These are phyloP conservation scores for Pterophyllum scalare DNA, from an alignment of 2,113 vertebrate species.

Conservation along the genomic window DNA sequence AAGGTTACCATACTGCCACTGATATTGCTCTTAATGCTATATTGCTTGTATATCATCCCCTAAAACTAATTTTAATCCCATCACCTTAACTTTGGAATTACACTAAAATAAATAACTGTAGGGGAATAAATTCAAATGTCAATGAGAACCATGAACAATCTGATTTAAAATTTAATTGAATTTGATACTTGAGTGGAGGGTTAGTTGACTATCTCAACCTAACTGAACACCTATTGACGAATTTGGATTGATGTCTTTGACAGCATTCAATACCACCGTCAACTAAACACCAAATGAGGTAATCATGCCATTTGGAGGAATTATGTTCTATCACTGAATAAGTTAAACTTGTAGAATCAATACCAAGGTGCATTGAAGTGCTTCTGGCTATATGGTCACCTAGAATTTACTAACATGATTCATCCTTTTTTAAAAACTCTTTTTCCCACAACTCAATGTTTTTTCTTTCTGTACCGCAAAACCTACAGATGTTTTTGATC, in stretches of 20 bases:
- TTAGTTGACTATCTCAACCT: background rate
- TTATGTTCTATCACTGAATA: background rate
- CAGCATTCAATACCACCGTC: background rate
- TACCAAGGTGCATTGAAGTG: background rate
- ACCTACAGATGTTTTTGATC: conserved; percentile 70
- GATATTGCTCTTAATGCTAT: conserved; percentile 1
- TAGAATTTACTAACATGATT: background rate
- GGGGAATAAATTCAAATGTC: background rate
- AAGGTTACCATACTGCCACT: background rate
- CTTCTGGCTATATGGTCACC: background rate
- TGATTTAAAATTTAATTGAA: background rate
- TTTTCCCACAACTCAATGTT: conserved; percentile 29
- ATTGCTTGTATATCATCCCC: background rate
- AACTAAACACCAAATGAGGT: background rate
- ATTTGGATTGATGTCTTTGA: background rate
- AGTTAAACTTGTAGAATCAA: background rate
- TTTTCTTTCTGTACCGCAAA: conserved; percentile 14
- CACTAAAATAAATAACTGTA: background rate
- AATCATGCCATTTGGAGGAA: background rate
- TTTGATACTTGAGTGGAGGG: background rate
- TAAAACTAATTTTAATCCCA: background rate
- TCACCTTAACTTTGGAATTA: background rate
- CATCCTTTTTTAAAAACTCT: background rate
- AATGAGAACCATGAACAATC: background rate
- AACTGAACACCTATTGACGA: background rate